These are phyloP conservation scores for Phalanger gymnotis DNA, from an alignment of 2,797 vertebrate genomes.

Conservation along the genomic window DNA sequence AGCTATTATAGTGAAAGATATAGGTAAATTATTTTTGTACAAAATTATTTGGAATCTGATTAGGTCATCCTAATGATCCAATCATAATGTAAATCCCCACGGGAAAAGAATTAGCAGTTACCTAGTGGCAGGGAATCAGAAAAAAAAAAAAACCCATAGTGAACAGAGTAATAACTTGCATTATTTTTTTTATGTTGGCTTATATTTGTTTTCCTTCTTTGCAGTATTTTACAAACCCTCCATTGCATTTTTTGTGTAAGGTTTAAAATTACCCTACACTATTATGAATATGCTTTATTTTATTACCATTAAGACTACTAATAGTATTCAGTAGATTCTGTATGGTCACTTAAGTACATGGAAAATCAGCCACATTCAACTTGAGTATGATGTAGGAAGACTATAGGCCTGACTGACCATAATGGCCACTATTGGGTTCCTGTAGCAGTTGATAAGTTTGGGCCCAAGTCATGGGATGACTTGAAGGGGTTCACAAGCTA, in stretches of 20 bases:
- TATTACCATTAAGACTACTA: constrained; percentile 33
- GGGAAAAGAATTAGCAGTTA: constrained; percentile 42
- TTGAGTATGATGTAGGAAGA: background rate
- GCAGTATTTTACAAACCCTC: constrained; percentile 55
- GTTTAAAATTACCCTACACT: constrained; percentile 45
- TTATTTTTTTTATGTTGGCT: constrained; percentile 47
- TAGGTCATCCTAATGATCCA: constrained; percentile 22
- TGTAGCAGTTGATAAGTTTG: background rate
- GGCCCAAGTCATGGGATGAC: background rate
- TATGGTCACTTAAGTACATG: background rate
- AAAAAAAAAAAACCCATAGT: background rate
- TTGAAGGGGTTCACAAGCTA: background rate
- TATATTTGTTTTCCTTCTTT: constrained; percentile 21
- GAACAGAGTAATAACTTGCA: background rate
- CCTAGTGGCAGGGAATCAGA: background rate
- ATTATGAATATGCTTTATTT: constrained; percentile 54
- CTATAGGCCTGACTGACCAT: background rate
- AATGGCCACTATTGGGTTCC: background rate
- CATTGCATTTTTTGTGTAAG: constrained; percentile 31
- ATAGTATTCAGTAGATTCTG: background rate
- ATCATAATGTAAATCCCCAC: constrained; percentile 42
- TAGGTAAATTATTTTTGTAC: constrained; percentile 1
- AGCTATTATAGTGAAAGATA: background rate
- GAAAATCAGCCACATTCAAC: background rate
- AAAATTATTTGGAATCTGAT: constrained; percentile 40